Conservation (phyloP, 1,140 invertebrate species). For the Hyles vespertilio region DNA sequence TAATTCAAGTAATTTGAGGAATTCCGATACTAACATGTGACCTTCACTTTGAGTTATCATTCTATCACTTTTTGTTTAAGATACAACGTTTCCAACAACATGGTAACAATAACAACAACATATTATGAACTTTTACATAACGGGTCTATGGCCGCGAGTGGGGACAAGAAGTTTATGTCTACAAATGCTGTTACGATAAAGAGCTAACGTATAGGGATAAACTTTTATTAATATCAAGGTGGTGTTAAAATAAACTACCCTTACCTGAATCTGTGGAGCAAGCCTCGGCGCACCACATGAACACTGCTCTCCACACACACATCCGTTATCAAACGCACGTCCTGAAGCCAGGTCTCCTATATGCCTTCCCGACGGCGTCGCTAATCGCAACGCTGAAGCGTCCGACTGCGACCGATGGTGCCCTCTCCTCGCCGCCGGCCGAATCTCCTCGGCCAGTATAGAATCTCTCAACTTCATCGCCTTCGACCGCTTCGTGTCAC, state of each 20-base stretch:
- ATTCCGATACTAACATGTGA: too few species aligned
- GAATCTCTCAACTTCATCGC: slow-evolving; percentile 91
- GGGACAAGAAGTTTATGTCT: too few species aligned
- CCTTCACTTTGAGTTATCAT: too few species aligned
- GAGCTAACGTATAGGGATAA: too few species aligned
- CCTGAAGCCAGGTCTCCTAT: slow-evolving; percentile 95
- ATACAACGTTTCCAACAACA: too few species aligned
- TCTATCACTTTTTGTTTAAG: too few species aligned
- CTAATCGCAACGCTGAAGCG: slow-evolving; percentile 81
- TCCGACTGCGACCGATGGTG: slow-evolving; percentile 95
- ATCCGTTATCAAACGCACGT: slow-evolving; percentile 97
- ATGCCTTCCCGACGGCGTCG: slow-evolving; percentile 78
- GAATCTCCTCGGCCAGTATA: slow-evolving; percentile 91
- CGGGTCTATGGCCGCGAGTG: too few species aligned
- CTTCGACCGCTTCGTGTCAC: slow-evolving; percentile 90
- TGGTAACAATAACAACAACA: too few species aligned
- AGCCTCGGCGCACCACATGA: slow-evolving; percentile 76
- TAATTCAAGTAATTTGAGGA: too few species aligned
- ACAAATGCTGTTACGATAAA: too few species aligned
- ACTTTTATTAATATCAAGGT: too few species aligned
- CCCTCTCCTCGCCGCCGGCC: slow-evolving; percentile 74
- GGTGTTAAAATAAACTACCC: not conserved
- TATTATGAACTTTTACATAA: too few species aligned
- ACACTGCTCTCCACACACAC: slow-evolving; percentile 82
- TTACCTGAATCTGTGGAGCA: slow-evolving; percentile 60